Evolutionary conservation across 2,113 vertebrate species (phyloP), one percentile per base, ranked within the genome.

Genomic region (Misgurnus mizolepis): DNA sequence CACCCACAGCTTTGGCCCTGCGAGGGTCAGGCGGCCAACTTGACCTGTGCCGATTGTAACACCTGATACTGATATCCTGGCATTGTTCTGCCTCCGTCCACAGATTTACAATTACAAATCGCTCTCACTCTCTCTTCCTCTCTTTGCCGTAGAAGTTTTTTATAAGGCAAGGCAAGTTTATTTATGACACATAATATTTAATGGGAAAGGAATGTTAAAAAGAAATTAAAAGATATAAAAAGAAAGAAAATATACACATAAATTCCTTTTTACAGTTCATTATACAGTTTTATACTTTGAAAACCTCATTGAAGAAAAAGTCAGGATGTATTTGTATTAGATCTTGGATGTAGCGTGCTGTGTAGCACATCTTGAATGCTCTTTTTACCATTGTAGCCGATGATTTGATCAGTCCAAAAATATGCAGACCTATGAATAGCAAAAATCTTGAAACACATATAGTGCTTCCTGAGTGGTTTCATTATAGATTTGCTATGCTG

Each of bases 21-120:
- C 18, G 5, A 43, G 81, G 88, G 90, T 88, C 88, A 87, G 78
- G 82, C 80, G 81, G 80, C 73, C 89, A 89, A 87, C 90, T 90
- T 87, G 90, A 91, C 90, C 91, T 56, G 2, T 76, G 87, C 89
- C 81, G 81, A 92, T 91, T 88, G 39, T 87, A 86, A 88, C 86
- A 90, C 86, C 87, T 90, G 88, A 92, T 91, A 89, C 86, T 79
- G 67, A 53, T 66, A 18, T 43, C 79, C 71, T 71, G 45, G 55
- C 67, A 40, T 85, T 82, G 79, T 69, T 56, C 73, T 79, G 75
- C 58, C 56, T 83, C 34, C 43, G 72, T 64, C 74, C 78, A 62
- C 47, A 80, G 74, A 86, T 84, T 85, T 85, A 76, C 76, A 75
- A 75, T 76, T 65, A 67, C 27, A 40, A 22, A 18, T 40, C 18